These are phyloP conservation scores for Mobula birostris DNA, from an alignment of 2,113 vertebrate genomes.

Conservation along the genomic window DNA sequence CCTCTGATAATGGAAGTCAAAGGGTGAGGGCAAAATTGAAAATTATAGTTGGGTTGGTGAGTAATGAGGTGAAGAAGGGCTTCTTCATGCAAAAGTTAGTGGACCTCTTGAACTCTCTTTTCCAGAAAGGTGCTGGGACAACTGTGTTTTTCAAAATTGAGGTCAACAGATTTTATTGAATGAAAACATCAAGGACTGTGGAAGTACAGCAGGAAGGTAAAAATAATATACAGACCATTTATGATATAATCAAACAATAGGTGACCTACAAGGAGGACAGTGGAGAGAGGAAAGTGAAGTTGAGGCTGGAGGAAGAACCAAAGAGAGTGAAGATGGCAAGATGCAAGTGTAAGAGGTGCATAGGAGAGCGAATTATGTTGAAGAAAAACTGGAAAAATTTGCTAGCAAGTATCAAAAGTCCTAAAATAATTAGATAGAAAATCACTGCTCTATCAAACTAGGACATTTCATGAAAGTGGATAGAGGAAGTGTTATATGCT, in stretches of 20 bases:
- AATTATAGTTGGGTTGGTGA: background rate
- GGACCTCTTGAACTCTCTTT: background rate
- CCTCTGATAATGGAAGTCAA: background rate
- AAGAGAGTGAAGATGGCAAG: no score
- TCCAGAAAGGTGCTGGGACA: background rate
- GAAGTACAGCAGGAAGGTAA: background rate
- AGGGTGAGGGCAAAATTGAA: background rate
- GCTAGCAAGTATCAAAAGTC: no score
- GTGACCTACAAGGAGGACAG: background rate
- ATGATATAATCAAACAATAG: background rate
- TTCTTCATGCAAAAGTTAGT: background rate
- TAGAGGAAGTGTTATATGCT: no score
- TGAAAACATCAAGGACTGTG: background rate
- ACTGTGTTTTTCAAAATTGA: background rate
- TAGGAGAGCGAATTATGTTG: no score
- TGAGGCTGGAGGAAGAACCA: no score
- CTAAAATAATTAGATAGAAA: no score
- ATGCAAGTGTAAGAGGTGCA: no score
- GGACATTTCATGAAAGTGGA: no score
- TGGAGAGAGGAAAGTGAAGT: no score
- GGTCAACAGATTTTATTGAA: background rate
- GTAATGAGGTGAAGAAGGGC: background rate
- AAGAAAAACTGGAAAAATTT: no score
- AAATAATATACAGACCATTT: background rate
- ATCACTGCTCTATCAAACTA: no score